These are phyloP conservation scores for Linyphia triangularis DNA, from an alignment of 2,888 invertebrate species.

Conservation along the genomic window DNA sequence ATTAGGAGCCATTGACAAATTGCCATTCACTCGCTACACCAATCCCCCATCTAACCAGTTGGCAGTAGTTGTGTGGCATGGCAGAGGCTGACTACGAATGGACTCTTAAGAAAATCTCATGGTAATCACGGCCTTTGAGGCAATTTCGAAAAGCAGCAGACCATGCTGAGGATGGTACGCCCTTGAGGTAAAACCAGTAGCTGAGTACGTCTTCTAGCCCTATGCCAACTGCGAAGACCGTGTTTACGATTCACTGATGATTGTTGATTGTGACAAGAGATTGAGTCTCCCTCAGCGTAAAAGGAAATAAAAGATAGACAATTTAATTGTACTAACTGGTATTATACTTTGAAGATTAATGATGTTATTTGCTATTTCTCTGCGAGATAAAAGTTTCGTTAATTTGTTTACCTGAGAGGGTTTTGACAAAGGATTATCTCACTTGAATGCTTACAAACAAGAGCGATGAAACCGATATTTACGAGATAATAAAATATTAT, in stretches of 20 bases:
- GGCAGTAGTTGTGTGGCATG: too few relatives aligned
- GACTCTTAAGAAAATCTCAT: conserved; percentile 14
- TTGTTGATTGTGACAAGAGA: conserved; percentile 16
- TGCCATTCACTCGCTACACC: background rate
- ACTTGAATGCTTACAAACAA: too few relatives aligned
- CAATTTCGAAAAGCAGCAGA: conserved; percentile 34
- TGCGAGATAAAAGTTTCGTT: background rate
- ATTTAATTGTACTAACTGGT: background rate
- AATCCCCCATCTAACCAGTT: background rate
- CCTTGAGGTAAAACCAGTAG: conserved; percentile 38
- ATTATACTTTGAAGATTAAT: background rate
- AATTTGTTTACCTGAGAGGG: too few relatives aligned
- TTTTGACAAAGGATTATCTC: too few relatives aligned
- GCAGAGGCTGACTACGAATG: background rate
- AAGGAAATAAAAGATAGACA: background rate
- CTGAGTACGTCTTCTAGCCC: background rate
- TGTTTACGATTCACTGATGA: conserved; percentile 27
- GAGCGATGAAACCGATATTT: too few relatives aligned
- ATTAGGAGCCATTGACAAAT: conserved; percentile 21
- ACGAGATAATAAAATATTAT: too few relatives aligned
- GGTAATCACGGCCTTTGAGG: conserved; percentile 21
- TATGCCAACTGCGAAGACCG: background rate
- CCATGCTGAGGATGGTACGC: background rate
- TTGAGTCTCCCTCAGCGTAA: background rate
- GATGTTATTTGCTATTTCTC: background rate